Evolutionary conservation across 2,113 vertebrate species (phyloP).

Genomic region (Phalacrocorax brasilianus): DNA sequence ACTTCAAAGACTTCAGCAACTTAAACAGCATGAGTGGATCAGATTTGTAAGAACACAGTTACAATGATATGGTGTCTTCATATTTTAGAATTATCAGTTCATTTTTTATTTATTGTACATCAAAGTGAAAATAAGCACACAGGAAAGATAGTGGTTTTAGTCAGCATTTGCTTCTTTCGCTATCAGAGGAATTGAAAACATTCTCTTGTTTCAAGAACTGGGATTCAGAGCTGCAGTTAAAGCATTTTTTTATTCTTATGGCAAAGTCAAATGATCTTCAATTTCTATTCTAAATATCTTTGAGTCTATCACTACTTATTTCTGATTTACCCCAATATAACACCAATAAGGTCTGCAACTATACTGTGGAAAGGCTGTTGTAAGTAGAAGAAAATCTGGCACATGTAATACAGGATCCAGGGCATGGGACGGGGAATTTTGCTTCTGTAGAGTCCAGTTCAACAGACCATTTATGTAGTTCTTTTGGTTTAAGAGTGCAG

Average conservation of each 20-base stretch:
- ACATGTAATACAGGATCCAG: neutral
- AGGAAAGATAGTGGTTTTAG: constrained; percentile 30
- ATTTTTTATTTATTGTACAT: constrained; percentile 71
- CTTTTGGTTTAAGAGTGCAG: neutral
- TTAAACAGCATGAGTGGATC: constrained; percentile 47
- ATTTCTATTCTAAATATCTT: neutral
- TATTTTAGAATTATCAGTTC: constrained; percentile 61
- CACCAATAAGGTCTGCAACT: neutral
- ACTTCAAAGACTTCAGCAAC: constrained; percentile 72
- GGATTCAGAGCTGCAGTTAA: neutral
- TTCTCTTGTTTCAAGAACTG: constrained; percentile 13
- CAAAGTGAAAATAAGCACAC: constrained; percentile 64
- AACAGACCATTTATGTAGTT: neutral
- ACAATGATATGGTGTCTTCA: constrained; percentile 61
- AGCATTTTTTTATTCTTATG: neutral
- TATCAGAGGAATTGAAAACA: neutral
- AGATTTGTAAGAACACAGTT: constrained; percentile 53
- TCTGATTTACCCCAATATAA: neutral
- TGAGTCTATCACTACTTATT: neutral
- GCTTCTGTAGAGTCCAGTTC: neutral
- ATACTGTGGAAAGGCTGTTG: neutral
- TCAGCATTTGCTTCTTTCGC: constrained; percentile 31
- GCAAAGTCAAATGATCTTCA: neutral
- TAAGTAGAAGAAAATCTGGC: neutral
- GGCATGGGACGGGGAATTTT: neutral